Conservation (phyloP, 2,797 vertebrate genomes). For the Margarornis squamiger region DNA sequence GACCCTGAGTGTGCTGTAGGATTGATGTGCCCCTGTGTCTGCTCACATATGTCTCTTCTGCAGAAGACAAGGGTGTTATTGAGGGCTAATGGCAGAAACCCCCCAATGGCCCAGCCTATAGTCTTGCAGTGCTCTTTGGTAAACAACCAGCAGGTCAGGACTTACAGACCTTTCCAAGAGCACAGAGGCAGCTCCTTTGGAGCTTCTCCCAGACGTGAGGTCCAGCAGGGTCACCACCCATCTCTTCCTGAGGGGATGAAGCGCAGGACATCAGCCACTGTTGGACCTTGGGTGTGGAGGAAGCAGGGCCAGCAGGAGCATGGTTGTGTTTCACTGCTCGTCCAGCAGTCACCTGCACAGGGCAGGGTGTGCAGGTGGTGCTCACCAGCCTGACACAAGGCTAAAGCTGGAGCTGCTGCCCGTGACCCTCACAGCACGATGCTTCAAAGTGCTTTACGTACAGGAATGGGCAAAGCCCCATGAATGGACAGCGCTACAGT, state of each 20-base stretch:
- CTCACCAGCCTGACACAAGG: fast-evolving
- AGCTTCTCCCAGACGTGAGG: background rate
- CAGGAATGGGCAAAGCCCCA: background rate
- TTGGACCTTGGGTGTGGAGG: background rate
- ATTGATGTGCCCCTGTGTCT: background rate
- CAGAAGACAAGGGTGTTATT: background rate
- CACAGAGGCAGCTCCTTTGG: background rate
- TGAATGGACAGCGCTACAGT: background rate
- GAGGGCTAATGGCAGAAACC: background rate
- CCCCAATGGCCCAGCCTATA: background rate
- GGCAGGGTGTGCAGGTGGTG: fast-evolving
- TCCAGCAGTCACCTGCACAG: background rate
- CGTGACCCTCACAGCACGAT: fast-evolving
- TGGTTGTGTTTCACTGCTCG: background rate
- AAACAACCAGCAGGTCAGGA: background rate
- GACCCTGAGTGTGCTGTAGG: background rate
- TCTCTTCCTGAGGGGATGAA: background rate
- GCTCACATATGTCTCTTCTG: background rate
- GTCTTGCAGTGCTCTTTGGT: background rate
- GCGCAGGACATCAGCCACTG: fast-evolving
- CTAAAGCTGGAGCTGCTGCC: background rate
- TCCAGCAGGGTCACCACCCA: fast-evolving
- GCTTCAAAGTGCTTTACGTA: background rate
- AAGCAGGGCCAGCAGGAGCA: background rate
- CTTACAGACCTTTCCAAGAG: background rate